Percentiles rank a stretch among this genome's conserved stretches.
Evolutionary conservation across 2,113 vertebrate genomes (phyloP).

Genomic region (Herpailurus yagouaroundi): DNA sequence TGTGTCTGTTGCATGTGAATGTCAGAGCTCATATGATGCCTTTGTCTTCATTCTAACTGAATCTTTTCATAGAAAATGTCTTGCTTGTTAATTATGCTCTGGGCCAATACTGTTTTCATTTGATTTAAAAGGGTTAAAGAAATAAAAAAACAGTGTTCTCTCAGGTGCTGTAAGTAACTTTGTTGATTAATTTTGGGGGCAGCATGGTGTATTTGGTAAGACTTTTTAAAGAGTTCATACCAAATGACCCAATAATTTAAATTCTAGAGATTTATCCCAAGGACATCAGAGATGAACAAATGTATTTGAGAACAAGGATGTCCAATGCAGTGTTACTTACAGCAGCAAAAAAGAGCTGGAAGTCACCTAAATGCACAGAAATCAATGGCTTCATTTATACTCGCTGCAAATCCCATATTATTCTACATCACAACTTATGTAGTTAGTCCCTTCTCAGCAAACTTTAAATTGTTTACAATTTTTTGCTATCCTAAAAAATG

Average conservation of each 20-base stretch:
- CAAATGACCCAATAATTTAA: not conserved
- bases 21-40: constrained; percentile 54
- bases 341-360: not conserved
- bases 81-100: constrained; percentile 50
- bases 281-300: not conserved
- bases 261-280: not conserved
- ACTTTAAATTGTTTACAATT: not conserved
- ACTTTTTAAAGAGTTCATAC: not conserved
- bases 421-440: not conserved
- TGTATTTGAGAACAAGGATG: not conserved
- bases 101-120: not conserved
- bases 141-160: constrained; percentile 38
- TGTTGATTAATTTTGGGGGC: not conserved
- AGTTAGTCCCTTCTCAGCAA: not conserved
- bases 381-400: not conserved
- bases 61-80: constrained; percentile 55
- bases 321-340: not conserved
- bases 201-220: not conserved
- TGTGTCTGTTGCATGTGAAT: constrained; percentile 48
- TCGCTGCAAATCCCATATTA: not conserved
- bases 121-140: constrained; percentile 14
- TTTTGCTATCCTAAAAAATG: not conserved
- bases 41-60: constrained; percentile 63
- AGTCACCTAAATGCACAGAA: not conserved
- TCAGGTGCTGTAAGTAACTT: not conserved